phyloP scores from a whole-genome alignment of 92 coral and sea anemone species.

The Chrysogorgia sp. region DNA sequence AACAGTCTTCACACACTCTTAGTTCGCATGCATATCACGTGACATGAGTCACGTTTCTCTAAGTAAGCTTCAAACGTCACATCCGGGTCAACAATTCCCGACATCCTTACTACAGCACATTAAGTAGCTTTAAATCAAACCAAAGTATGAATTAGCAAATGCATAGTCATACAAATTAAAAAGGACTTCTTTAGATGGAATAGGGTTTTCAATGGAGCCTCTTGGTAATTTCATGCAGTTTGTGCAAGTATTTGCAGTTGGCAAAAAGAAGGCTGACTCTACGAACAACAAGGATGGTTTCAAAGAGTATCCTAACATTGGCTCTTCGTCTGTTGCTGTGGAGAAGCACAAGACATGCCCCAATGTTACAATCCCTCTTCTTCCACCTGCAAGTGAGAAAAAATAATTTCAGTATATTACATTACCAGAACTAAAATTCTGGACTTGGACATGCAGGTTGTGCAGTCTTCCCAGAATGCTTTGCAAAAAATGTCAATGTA shows the following conservation, averaged over 20 bases:
- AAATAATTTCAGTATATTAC: neutral
- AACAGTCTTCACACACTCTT: too few species aligned
- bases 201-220: conserved; percentile 40
- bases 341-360: conserved; percentile 27
- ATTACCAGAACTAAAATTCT: too few species aligned
- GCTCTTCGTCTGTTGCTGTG: conserved; percentile 46
- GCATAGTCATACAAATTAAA: conserved; percentile 64
- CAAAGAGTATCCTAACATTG: conserved; percentile 32
- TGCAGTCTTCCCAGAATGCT: too few species aligned
- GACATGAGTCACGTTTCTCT: too few species aligned
- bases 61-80: too few species aligned
- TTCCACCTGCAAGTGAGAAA: conserved; percentile 35
- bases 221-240: conserved; percentile 41
- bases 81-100: too few species aligned
- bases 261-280: conserved; percentile 15
- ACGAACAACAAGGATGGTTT: conserved; percentile 41
- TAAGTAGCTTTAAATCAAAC: conserved; percentile 20
- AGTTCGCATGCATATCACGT: too few species aligned
- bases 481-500: neutral
- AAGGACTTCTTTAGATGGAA: conserved; percentile 51
- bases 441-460: too few species aligned
- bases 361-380: conserved; percentile 42
- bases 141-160: conserved; percentile 62
- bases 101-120: neutral
- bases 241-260: conserved; percentile 49